A percentile compares a stretch with the other conserved stretches of the same genome.
These are phyloP conservation scores for Ptilonorhynchus violaceus DNA, from an alignment of 2,113 vertebrate species.

Conservation along the genomic window DNA sequence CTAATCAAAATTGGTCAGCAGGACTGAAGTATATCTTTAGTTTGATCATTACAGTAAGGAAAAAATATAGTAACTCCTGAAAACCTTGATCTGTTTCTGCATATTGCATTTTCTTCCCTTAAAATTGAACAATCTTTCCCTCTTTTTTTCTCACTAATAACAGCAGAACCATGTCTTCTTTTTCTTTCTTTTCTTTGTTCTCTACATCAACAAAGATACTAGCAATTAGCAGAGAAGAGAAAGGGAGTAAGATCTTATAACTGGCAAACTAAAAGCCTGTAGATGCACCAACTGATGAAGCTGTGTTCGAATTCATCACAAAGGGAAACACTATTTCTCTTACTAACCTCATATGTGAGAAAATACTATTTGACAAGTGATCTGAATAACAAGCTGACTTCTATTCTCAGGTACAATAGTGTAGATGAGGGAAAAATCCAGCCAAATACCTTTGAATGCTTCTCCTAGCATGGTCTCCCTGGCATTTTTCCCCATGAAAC, in stretches of 20 bases:
- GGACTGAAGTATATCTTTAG: not conserved
- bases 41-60: not conserved
- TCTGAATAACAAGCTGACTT: not conserved
- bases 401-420: not conserved
- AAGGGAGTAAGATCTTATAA: not conserved
- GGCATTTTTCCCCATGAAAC: not conserved
- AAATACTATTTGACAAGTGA: not conserved
- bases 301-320: not conserved
- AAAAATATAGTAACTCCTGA: not conserved
- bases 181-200: not conserved
- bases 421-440: not conserved
- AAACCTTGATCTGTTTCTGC: not conserved
- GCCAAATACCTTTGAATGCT: not conserved
- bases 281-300: not conserved
- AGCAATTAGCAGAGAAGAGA: not conserved
- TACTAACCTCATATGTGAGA: not conserved
- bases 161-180: not conserved
- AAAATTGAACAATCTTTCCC: not conserved
- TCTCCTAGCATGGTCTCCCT: not conserved
- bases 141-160: not conserved
- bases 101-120: not conserved
- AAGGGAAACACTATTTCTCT: not conserved
- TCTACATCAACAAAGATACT: not conserved
- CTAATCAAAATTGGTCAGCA: constrained; percentile 49
- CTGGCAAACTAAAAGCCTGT: not conserved